A percentile compares a stretch with the other conserved stretches of the same genome.
phyloP scores from a whole-genome alignment of 1,140 invertebrate species.

The Araneus ventricosus region DNA sequence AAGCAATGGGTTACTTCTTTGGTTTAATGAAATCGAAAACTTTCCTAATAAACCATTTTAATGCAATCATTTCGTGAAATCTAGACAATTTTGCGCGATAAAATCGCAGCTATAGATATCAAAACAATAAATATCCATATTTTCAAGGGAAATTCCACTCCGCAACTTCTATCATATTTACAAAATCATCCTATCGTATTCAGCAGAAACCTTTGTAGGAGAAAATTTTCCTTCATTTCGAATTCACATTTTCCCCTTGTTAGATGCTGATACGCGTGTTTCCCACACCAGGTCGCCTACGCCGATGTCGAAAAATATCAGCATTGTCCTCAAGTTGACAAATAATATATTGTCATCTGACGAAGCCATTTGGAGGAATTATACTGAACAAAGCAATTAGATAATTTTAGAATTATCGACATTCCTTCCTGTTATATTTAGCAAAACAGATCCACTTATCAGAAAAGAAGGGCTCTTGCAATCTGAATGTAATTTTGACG shows the following conservation, averaged over 20 bases:
- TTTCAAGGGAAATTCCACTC: background rate
- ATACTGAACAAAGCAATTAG: background rate
- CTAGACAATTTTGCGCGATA: background rate
- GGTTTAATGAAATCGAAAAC: too few species aligned
- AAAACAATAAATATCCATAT: background rate
- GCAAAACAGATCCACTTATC: too few species aligned
- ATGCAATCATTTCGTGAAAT: too few species aligned
- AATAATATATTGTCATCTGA: background rate
- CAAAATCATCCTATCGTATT: background rate
- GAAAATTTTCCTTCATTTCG: background rate
- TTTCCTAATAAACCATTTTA: too few species aligned
- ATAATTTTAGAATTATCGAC: background rate
- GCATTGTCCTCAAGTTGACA: background rate
- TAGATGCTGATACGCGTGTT: background rate
- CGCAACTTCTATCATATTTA: background rate
- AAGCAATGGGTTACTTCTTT: too few species aligned
- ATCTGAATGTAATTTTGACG: too few species aligned
- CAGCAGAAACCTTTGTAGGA: background rate
- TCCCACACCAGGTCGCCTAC: background rate
- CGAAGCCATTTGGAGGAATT: background rate
- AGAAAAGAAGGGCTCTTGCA: too few species aligned
- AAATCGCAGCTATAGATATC: background rate
- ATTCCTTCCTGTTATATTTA: background rate
- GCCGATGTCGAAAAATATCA: background rate
- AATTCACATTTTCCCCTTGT: background rate